Evolutionary conservation across 2,113 vertebrate species (phyloP), one percentile per base, ranked within the genome.

Genomic region (Tricholaema leucomelas): DNA sequence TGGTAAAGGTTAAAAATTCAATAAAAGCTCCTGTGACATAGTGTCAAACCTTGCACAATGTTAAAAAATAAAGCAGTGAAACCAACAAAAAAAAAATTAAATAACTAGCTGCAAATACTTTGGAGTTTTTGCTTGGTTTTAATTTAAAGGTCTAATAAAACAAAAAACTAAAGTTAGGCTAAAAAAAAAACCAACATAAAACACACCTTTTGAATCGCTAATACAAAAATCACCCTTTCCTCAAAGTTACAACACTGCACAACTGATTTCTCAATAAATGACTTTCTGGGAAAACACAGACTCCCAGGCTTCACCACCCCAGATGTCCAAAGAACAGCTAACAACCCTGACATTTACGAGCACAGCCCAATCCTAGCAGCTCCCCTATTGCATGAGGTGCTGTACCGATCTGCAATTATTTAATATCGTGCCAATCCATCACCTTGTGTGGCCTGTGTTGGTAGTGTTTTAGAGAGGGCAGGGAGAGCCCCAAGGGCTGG

Each of bases 1-100:
- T 88, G 48, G 46, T 85, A 88, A 91, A 81, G 85, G 88, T 88
- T 91, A 73, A 85, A 73, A 81, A 85, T 63, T 88, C 75, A 67
- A 38, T 71, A 87, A 80, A 84, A 84, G 69, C 71, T 84, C 69
- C 74, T 75, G 72, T 23, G 54, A 87, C 85, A 77, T 28, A 67
- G 85, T 27, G 60, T 27, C 59, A 85, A 54, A 13, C 65, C 76
- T 88, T 77, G 23, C 71, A 91, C 81, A 91, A 77, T 31, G 35
- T n/a, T 48, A 9, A 46, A 58, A 78, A 85, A 40, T 55, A 73
- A 69, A 81, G 60, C 55, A 59, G 54, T 35, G 40, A 81, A 81
- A 15, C 25, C 65, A 63, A 63, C 27, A 76, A 35, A 87, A 87
- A 48, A 23, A 48, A 50, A 66, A 60, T 66, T 17, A 65, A 80